Percentiles rank a stretch among this genome's conserved stretches.
Evolutionary conservation across 2,888 invertebrate genomes (phyloP).

Genomic region (Auanema sp.): DNA sequence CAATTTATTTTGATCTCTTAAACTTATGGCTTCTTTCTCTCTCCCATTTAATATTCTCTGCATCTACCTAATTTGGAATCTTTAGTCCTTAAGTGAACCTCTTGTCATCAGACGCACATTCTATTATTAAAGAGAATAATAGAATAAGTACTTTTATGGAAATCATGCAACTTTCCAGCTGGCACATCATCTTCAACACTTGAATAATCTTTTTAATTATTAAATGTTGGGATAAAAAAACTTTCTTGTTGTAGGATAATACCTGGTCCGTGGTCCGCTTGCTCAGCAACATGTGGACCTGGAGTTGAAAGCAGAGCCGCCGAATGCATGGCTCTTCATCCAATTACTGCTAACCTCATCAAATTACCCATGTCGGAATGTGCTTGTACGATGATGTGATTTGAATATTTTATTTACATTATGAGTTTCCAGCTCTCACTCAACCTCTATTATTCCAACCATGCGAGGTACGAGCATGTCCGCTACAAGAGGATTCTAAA

Average conservation of each 20-base stretch:
- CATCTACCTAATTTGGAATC: too few species aligned
- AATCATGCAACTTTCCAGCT: too few species aligned
- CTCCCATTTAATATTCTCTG: too few species aligned
- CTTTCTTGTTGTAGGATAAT: slow-evolving; percentile 26
- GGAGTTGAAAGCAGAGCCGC: slow-evolving; percentile 47
- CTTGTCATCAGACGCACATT: too few species aligned
- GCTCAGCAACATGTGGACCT: slow-evolving; percentile 49
- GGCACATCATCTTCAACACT: neutral
- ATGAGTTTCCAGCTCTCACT: slow-evolving; percentile 35
- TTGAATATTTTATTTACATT: neutral
- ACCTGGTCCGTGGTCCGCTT: slow-evolving; percentile 43
- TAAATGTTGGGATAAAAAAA: slow-evolving; percentile 9
- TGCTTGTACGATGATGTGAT: slow-evolving; percentile 38
- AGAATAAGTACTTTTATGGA: too few species aligned
- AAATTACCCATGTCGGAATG: slow-evolving; percentile 62
- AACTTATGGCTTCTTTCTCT: too few species aligned
- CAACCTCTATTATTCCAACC: slow-evolving; percentile 60
- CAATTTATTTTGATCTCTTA: too few species aligned
- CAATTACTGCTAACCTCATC: slow-evolving; percentile 51
- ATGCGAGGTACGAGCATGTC: slow-evolving; percentile 55
- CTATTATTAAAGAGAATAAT: too few species aligned
- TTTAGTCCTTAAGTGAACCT: too few species aligned
- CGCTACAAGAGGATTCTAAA: slow-evolving; percentile 45
- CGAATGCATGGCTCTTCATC: slow-evolving; percentile 56
- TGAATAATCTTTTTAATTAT: neutral